Evolutionary conservation across 1,140 invertebrate species (phyloP).

Genomic region (Sinella curviseta): DNA sequence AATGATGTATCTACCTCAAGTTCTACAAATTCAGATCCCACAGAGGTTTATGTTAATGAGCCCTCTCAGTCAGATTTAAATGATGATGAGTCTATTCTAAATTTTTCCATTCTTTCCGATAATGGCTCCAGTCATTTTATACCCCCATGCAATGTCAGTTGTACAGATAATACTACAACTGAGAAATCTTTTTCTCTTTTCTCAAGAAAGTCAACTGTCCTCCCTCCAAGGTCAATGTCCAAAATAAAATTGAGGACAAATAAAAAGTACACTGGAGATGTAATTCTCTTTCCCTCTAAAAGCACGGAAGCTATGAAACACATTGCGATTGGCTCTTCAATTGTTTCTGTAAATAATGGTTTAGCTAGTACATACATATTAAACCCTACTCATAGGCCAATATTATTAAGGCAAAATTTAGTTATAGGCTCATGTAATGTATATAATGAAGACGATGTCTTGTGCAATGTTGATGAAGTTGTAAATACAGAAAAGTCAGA

Average conservation of each 20-base stretch:
- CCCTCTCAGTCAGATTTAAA: too few relatives aligned
- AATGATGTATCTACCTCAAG: too few relatives aligned
- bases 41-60: too few relatives aligned
- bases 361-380: neutral
- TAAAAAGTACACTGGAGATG: neutral
- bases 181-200: neutral
- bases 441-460: neutral
- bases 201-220: neutral
- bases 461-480: conserved; percentile 14
- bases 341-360: neutral
- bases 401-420: neutral
- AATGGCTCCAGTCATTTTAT: neutral
- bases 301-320: neutral
- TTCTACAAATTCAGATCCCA: too few relatives aligned
- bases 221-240: neutral
- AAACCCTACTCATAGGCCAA: neutral
- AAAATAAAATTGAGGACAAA: neutral
- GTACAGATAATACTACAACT: neutral
- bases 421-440: neutral
- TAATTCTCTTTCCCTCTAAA: neutral
- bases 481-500: neutral
- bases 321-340: neutral
- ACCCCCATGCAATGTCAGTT: neutral
- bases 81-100: too few relatives aligned
- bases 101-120: too few relatives aligned